These are phyloP conservation scores for Sus cebifrons DNA, from an alignment of 2,797 vertebrate genomes.

Conservation along the genomic window DNA sequence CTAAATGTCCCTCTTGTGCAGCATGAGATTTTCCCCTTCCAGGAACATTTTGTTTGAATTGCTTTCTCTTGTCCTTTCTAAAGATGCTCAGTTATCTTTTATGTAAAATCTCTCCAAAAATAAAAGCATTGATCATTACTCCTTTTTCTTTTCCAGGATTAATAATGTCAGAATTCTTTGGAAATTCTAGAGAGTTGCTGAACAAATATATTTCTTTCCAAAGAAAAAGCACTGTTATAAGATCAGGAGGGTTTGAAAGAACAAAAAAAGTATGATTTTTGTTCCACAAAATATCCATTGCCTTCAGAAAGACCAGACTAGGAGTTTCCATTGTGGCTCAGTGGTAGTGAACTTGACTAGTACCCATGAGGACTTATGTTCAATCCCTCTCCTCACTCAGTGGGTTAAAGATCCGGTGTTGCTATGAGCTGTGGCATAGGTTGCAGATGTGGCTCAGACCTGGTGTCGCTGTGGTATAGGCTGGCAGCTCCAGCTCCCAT, in stretches of 20 bases:
- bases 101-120: neutral
- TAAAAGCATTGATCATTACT: neutral
- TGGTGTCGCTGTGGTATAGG: too few species aligned
- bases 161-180: conserved; percentile 7
- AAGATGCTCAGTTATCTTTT: conserved; percentile 15
- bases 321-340: too few species aligned
- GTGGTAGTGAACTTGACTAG: too few species aligned
- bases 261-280: conserved; percentile 40
- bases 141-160: neutral
- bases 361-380: too few species aligned
- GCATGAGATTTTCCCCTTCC: neutral
- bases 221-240: neutral
- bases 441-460: too few species aligned
- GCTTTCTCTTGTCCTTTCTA: conserved; percentile 1
- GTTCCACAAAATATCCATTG: neutral
- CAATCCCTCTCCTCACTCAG: too few species aligned
- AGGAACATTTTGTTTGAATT: neutral
- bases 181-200: neutral
- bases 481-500: too few species aligned
- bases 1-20: neutral
- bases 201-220: neutral
- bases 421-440: too few species aligned
- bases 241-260: neutral
- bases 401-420: too few species aligned
- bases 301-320: neutral